Base-by-base conservation (phyloP, 2,888 invertebrate species). In the Bombyx huttoni region DNA sequence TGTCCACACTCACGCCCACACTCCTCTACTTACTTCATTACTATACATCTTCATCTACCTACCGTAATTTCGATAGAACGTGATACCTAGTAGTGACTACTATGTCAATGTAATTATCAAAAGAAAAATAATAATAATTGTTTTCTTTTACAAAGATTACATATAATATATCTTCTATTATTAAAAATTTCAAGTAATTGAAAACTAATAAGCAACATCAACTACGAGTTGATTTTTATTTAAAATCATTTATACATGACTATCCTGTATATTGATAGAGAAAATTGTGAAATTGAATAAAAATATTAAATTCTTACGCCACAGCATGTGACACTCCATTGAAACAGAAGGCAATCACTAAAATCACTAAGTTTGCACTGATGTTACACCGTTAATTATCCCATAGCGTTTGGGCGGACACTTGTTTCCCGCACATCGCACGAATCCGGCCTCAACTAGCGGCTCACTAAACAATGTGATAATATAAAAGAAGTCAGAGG, bases 401-500 rank as follows among this genome's bases (percentile, higher is more conserved):
- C 58, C 66, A 68, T 62, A 72, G 70, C 70, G 70, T 65, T 73
- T 59, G 69, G 71, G 77, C 75, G 71, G 76, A 68, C 86, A 86
- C 86, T 84, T 76, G 78, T 73, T 77, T 81, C 64, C 73, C 78
- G 77, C 86, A 86, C 84, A 78, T 71, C 71, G 79, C 82, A 73
- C 80, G 74, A 76, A 78, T 79, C 77, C 75, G 83, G 73, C 68
- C 66, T 70, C 70, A 65, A 74, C 66, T 67, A 69, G 75, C 74
- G 70, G 76, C 70, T 77, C 86, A 82, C 84, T 75, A 73, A 83
- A 81, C 81, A 78, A 78, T 79, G 76, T 82, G 84, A 86, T 87
- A 80, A 82, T 81, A 83, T 77, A 81, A 81, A 84, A 80, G 82
- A 78, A 83, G 86, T 86, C 85, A 85, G 79, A 83, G 86, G 86